Evolutionary conservation across 1,140 invertebrate species (phyloP), one percentile per base, ranked within the genome.

Genomic region (Eufriesea mexicana): DNA sequence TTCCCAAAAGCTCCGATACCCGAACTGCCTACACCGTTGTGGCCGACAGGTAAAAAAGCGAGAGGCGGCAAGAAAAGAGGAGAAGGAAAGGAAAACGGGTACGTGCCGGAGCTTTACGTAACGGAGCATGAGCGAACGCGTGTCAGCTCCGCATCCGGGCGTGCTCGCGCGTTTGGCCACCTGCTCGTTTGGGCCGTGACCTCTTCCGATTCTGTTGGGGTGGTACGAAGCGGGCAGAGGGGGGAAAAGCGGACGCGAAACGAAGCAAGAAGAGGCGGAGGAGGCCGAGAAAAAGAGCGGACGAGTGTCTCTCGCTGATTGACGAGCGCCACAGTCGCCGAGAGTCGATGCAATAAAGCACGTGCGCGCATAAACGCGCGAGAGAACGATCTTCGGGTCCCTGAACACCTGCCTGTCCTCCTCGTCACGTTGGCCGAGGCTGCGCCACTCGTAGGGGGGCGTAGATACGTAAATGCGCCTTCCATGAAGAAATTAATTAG

Each of bases 271-370:
- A 68, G 67, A 49, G 61, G 51, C 59, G 70, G 28, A 35, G 71
- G 64, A 76, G 64, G 85, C 18, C 2, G 57, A 77, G 72, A 68
- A 59, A 86, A 79, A 84, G 84, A 64, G 51, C 70, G 59, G 62
- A 62, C 79, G 85, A 83, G 89, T 83, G 89, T 91, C 90, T 85
- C 84, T 88, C 78, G 87, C 91, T 93, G 93, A 93, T 94, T 94
- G 93, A 93, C 93, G 93, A 93, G 92, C 89, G 76, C 75, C 80
- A 64, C 89, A 93, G 92, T 94, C 92, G 92, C 91, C 88, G 86
- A 89, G 91, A 83, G 89, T 90, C 85, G 81, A 75, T 86, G 92
- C 88, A 92, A 91, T 93, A 92, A 94, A 93, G 91, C 92, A 93
- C 92, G 92, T 91, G 92, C 91, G 90, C 90, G 91, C 89, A 92